phyloP scores from a whole-genome alignment of 2,888 invertebrate genomes.

The Eupithecia tripunctaria region DNA sequence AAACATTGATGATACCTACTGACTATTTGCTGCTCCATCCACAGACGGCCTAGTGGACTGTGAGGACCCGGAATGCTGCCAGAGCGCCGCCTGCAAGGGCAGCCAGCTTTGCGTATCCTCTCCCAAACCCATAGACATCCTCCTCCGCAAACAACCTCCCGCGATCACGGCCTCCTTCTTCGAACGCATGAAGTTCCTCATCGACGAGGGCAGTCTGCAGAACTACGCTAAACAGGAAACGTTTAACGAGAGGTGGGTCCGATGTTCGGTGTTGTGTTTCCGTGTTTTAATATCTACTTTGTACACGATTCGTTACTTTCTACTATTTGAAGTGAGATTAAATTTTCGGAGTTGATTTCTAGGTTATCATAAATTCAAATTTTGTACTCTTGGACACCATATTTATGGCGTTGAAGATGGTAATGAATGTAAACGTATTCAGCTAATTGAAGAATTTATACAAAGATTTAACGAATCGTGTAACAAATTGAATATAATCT shows the following conservation, averaged over 20 bases:
- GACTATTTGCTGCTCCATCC: conserved; percentile 14
- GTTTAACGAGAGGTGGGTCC: conserved; percentile 97
- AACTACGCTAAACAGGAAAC: conserved; percentile 97
- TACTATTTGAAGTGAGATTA: background rate
- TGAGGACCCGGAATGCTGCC: conserved; percentile 99
- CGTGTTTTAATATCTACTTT: conserved; percentile 17
- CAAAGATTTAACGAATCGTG: conserved; percentile 41
- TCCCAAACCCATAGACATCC: conserved; percentile 97
- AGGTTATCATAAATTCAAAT: background rate
- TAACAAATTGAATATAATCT: conserved; percentile 35
- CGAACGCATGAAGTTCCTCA: conserved; percentile 98
- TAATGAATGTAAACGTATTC: conserved; percentile 36
- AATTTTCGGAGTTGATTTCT: background rate
- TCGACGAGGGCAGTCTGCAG: conserved; percentile 98
- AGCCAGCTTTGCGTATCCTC: conserved; percentile 97
- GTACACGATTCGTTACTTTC: conserved; percentile 37
- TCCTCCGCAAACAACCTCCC: conserved; percentile 97
- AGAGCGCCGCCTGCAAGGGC: conserved; percentile 90
- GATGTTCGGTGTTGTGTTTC: conserved; percentile 72
- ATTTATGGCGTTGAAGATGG: conserved; percentile 29
- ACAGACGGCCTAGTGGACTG: conserved; percentile 98
- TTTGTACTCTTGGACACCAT: conserved; percentile 5
- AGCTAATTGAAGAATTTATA: conserved; percentile 29
- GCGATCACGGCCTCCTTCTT: conserved; percentile 99
- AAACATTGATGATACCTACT: background rate